Percentiles rank a stretch among this genome's conserved stretches.
These are phyloP conservation scores for Copidosoma aretas DNA, from an alignment of 2,888 invertebrate species.

Conservation along the genomic window DNA sequence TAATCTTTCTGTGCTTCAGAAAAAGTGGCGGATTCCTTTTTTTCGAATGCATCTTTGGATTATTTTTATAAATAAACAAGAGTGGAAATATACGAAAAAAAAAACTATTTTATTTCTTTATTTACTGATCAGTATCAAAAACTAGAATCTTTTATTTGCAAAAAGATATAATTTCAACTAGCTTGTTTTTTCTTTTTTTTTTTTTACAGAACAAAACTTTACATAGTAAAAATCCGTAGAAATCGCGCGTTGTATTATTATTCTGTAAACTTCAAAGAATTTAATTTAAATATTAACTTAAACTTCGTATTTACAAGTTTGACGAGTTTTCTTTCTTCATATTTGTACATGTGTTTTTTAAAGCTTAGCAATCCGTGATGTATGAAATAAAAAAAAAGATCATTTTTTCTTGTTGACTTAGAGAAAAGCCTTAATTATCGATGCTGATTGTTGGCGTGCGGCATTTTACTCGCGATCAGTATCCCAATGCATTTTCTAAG, in stretches of 20 bases:
- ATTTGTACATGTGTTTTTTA: conserved; percentile 37
- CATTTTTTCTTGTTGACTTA: not conserved
- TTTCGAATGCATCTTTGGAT: not conserved
- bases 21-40: not conserved
- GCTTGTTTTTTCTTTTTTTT: conserved; percentile 11
- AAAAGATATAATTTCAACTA: conserved; percentile 30
- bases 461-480: conserved; percentile 13
- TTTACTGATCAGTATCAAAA: conserved; percentile 30
- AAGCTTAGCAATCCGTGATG: conserved; percentile 31
- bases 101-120: conserved; percentile 20
- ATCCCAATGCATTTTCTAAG: conserved; percentile 37
- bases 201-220: conserved; percentile 26
- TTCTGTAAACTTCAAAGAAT: conserved; percentile 20
- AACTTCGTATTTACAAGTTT: conserved; percentile 39
- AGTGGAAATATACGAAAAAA: conserved; percentile 32
- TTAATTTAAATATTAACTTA: conserved; percentile 38
- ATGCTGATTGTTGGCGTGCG: conserved; percentile 25
- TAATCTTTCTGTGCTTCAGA: no score
- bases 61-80: conserved; percentile 23
- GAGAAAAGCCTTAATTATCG: conserved; percentile 29
- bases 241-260: conserved; percentile 28
- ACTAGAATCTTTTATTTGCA: conserved; percentile 21
- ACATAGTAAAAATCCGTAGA: conserved; percentile 35
- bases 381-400: conserved; percentile 7
- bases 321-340: conserved; percentile 24